Conservation (phyloP, 2,113 vertebrate species). For the Perca flavescens region DNA sequence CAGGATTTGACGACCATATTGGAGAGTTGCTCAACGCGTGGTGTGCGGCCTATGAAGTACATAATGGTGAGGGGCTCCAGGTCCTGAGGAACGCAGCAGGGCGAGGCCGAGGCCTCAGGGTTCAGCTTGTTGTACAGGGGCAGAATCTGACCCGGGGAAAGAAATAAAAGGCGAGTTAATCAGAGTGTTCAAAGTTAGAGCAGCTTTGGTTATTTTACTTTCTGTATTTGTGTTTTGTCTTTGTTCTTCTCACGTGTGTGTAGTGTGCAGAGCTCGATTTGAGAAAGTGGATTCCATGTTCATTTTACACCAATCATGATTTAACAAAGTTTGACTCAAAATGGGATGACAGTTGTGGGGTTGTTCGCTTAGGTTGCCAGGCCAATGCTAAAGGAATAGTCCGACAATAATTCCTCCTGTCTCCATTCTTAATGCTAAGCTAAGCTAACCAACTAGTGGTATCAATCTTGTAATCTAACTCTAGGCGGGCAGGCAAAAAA, state of each 20-base stretch:
- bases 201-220: background rate
- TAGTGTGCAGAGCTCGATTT: background rate
- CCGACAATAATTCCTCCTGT: background rate
- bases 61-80: constrained; percentile 88
- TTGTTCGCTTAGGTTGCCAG: background rate
- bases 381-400: background rate
- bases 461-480: background rate
- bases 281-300: background rate
- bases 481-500: background rate
- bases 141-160: constrained; percentile 79
- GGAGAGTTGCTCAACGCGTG: constrained; percentile 87
- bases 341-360: background rate
- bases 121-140: constrained; percentile 88
- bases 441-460: background rate
- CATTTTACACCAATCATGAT: background rate
- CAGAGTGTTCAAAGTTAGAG: background rate
- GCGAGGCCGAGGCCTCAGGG: constrained; percentile 84
- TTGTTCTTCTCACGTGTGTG: background rate
- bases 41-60: constrained; percentile 85
- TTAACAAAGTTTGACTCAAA: background rate
- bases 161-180: constrained; percentile 28
- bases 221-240: background rate
- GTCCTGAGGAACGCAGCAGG: constrained; percentile 87
- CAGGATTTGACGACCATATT: constrained; percentile 88
- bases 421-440: background rate